A percentile compares a stretch with the other conserved stretches of the same genome.
These are phyloP conservation scores for Crematogaster levior DNA, from an alignment of 2,888 invertebrate species.

Conservation along the genomic window DNA sequence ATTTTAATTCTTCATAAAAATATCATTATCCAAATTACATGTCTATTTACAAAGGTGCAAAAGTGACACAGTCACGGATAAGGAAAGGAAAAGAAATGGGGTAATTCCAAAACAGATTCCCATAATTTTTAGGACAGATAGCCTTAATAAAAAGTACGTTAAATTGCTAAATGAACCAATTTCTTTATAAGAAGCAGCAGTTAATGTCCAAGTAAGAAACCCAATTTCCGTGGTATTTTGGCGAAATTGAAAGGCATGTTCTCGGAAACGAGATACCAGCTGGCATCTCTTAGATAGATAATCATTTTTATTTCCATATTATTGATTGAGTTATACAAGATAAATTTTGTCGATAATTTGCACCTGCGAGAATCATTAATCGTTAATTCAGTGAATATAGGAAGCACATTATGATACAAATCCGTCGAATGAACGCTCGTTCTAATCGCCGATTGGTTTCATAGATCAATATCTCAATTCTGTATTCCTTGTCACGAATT, in stretches of 20 bases:
- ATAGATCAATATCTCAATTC: not conserved
- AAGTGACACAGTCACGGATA: not conserved
- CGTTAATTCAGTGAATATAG: not conserved
- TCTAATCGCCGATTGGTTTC: conserved; percentile 15
- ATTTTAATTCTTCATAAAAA: conserved; percentile 30
- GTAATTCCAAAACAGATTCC: not conserved
- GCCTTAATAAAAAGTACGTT: not conserved
- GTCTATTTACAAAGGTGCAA: not conserved
- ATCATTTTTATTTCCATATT: not conserved
- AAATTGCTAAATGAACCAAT: not conserved
- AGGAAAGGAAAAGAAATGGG: not conserved
- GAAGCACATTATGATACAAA: conserved; percentile 22
- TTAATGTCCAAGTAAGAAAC: not conserved
- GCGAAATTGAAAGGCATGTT: not conserved
- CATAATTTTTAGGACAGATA: not conserved
- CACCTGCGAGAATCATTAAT: not conserved
- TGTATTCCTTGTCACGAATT: conserved; percentile 19
- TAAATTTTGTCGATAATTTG: not conserved
- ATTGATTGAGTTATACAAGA: not conserved
- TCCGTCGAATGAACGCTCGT: not conserved
- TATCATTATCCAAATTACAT: conserved; percentile 28
- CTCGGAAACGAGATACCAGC: not conserved
- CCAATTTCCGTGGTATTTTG: not conserved
- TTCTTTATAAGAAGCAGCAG: not conserved
- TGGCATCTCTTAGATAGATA: not conserved